These are phyloP conservation scores for Sciurus carolinensis DNA, from an alignment of 2,797 vertebrate species.

Conservation along the genomic window DNA sequence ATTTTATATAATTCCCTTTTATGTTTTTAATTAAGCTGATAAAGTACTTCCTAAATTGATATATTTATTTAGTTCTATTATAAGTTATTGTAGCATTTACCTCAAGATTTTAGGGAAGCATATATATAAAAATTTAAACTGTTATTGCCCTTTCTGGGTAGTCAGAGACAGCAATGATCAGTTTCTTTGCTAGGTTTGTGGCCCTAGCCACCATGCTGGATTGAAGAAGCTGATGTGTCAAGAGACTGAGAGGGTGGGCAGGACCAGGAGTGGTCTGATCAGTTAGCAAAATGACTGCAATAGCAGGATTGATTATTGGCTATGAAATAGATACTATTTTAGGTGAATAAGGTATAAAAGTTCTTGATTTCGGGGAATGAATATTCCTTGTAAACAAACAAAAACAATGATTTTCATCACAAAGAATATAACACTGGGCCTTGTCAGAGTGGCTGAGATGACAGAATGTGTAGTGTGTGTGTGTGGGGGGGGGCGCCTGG, in stretches of 20 bases:
- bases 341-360: not conserved
- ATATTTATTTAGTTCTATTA: not conserved
- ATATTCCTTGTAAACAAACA: constrained; percentile 5
- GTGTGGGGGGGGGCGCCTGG: too few relatives aligned
- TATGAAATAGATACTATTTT: not conserved
- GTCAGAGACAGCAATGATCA: not conserved
- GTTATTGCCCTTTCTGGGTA: not conserved
- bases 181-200: not conserved
- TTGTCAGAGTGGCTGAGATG: not conserved
- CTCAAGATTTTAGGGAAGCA: not conserved
- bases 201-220: rapidly evolving
- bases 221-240: not conserved
- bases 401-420: not conserved
- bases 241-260: too few relatives aligned
- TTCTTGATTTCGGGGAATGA: not conserved
- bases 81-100: not conserved
- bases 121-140: not conserved
- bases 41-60: not conserved
- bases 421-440: not conserved
- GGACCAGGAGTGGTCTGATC: not conserved
- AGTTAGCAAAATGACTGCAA: not conserved
- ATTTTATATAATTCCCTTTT: not conserved
- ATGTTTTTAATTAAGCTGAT: not conserved
- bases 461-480: not conserved
- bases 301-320: not conserved